Evolutionary conservation across 2,888 invertebrate genomes (phyloP).

Genomic region (Hypercompe scribonia): DNA sequence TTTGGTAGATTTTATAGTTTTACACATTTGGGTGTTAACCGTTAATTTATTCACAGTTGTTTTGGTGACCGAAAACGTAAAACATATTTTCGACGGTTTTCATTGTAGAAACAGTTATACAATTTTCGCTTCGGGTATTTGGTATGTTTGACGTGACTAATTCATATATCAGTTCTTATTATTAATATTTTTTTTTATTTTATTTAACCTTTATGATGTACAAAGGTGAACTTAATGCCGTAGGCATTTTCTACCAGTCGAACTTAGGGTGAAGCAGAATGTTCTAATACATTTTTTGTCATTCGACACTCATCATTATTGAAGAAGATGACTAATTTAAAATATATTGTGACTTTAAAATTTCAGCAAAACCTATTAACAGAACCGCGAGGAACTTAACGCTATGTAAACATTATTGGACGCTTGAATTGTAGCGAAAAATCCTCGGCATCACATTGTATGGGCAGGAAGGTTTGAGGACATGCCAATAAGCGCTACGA

Average conservation of each 20-base stretch:
- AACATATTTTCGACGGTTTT: neutral
- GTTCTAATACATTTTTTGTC: neutral
- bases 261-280: neutral
- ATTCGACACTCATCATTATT: neutral
- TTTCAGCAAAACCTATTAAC: conserved; percentile 31
- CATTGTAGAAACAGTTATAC: neutral
- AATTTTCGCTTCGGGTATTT: neutral
- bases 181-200: neutral
- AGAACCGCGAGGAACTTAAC: conserved; percentile 30
- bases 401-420: conserved; percentile 58
- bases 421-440: conserved; percentile 67
- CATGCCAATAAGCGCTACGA: conserved; percentile 80
- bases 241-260: too few species aligned
- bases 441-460: conserved; percentile 58
- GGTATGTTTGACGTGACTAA: too few species aligned
- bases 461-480: conserved; percentile 81
- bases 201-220: neutral
- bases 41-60: neutral
- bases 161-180: neutral
- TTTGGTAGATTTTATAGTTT: neutral
- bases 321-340: neutral
- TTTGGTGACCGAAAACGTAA: neutral
- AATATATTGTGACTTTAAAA: neutral
- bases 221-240: too few species aligned
- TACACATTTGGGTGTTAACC: neutral